Evolutionary conservation across 35 echinoderm and acorn worm genomes (phyloP).

Genomic region (Antedon bifida): DNA sequence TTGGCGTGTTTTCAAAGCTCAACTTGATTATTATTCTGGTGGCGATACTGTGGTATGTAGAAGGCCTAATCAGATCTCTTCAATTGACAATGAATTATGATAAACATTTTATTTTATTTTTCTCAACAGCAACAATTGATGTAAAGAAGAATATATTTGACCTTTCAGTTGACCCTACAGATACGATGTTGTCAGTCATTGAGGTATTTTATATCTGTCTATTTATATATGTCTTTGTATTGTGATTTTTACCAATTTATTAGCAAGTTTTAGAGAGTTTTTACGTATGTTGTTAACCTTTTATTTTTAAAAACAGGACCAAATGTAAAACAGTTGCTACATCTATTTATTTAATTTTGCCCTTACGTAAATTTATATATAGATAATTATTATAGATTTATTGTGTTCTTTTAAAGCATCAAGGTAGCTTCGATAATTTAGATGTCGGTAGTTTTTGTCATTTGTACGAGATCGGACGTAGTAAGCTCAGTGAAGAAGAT

Average conservation of each 20-base stretch:
- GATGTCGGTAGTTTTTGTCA: conserved; percentile 71
- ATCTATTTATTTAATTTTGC: not conserved
- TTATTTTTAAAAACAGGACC: not conserved
- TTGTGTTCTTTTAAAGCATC: too few species aligned
- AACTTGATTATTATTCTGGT: too few species aligned
- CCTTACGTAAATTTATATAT: too few species aligned
- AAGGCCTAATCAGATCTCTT: too few species aligned
- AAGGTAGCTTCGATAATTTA: conserved; percentile 53
- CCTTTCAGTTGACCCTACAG: conserved; percentile 74
- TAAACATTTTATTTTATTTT: too few species aligned
- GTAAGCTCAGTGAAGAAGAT: conserved; percentile 68
- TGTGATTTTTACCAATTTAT: not conserved
- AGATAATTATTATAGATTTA: too few species aligned
- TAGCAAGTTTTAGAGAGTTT: not conserved
- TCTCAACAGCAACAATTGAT: conserved; percentile 84
- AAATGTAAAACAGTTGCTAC: too few species aligned
- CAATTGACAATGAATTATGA: too few species aligned
- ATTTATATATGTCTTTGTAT: not conserved
- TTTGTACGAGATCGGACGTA: conserved; percentile 85
- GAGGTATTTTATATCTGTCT: conserved; percentile 37
- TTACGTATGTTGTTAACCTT: too few species aligned
- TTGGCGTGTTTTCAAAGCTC: too few species aligned
- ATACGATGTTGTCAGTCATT: conserved; percentile 59
- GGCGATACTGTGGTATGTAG: too few species aligned
- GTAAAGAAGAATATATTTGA: conserved; percentile 99